Evolutionary conservation across 2,888 invertebrate genomes (phyloP), one percentile per base, ranked within the genome.

Genomic region (Nomada fucata): DNA sequence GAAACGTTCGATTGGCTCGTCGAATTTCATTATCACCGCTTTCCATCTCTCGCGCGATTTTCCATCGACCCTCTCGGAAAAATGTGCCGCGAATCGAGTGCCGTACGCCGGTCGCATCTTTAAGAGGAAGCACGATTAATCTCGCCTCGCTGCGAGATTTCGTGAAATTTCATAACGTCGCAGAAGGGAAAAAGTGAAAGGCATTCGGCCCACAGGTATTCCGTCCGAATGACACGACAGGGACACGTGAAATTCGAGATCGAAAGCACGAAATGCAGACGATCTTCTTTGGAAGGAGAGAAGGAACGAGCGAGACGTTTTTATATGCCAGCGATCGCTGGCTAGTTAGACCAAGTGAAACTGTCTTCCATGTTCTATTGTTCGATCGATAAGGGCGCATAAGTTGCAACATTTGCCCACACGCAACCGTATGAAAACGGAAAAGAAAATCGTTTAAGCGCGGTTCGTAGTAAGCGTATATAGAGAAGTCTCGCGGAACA

Each of bases 101-200:
- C 23, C 13, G 9, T 23, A 23, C 26, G 23, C 4, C 13, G 3
- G 20, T 2, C 57, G 11, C 57, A 0, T 55, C 7, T 63, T 63
- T 18, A 26, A 61, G 15, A 53, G 42, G 2, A 53, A 18, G 36
- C 20, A 47, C 23, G 52, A 71, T 80, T 71, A 57, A 70, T 57
- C n/a, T 13, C 18, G 50, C 10, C 18, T 20, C 50, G 23, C n/a
- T 15, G 59, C 2, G 11, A 7, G 44, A 61, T 80, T 79, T 61
- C 59, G 44, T 23, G 20, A 15, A 18, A 52, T 80, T 72, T 53
- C 72, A 13, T 70, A 79, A 79, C 47, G 68, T 2, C 18, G 5
- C 55, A 18, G 53, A 70, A 65, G 44, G 42, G 70, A 75, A 75
- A 42, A 75, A 82, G 82, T 80, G 82, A 82, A 82, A 82, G 80